These are phyloP conservation scores for Sarcophaga bullata DNA, from an alignment of 1,140 invertebrate species.

Conservation along the genomic window DNA sequence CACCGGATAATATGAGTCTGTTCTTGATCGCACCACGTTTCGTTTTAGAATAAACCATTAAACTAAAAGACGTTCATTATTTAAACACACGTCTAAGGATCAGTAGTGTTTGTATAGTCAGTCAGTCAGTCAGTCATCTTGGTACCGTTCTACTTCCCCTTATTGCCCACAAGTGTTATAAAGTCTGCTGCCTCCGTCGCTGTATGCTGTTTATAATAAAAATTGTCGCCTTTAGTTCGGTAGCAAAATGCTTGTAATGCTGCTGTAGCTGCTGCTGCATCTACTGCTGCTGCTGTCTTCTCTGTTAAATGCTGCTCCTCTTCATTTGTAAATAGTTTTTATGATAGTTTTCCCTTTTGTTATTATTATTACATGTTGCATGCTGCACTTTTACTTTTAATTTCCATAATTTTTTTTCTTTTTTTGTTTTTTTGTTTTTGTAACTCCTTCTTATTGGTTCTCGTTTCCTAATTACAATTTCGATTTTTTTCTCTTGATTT, in stretches of 20 bases:
- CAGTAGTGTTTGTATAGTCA: background rate
- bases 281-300: background rate
- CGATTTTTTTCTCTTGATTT: background rate
- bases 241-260: background rate
- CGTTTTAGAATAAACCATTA: conserved; percentile 59
- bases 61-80: conserved; percentile 53
- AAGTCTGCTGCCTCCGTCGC: background rate
- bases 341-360: background rate
- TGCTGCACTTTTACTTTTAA: background rate
- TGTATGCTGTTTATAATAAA: background rate
- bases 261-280: conserved; percentile 48
- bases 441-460: conserved; percentile 18
- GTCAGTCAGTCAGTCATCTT: background rate
- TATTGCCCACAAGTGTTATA: background rate
- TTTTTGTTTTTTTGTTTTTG: background rate
- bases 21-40: conserved; percentile 61
- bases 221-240: background rate
- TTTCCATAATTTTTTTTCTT: background rate
- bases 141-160: background rate
- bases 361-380: background rate
- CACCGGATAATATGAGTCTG: conserved; percentile 33
- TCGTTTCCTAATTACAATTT: no score
- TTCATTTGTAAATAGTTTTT: background rate
- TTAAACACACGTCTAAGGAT: conserved; percentile 51
- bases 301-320: no score